phyloP scores from a whole-genome alignment of 1,140 invertebrate genomes.

The Triops longicaudatus region DNA sequence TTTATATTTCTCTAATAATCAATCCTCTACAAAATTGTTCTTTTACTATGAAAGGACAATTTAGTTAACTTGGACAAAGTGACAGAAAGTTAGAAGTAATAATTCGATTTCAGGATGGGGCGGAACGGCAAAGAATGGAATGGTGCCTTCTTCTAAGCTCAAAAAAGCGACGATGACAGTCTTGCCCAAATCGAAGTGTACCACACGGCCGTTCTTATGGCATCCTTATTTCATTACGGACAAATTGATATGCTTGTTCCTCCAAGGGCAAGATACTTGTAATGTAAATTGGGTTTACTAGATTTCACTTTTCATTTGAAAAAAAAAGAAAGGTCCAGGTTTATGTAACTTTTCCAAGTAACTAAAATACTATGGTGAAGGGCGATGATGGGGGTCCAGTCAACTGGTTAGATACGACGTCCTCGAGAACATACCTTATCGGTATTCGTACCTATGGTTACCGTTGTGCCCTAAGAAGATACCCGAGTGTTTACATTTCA shows the following conservation, averaged over 20 bases:
- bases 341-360: background rate
- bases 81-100: no score
- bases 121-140: background rate
- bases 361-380: background rate
- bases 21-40: no score
- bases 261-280: background rate
- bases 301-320: no score
- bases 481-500: background rate
- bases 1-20: no score
- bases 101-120: background rate
- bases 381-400: background rate
- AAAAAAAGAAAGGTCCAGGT: no score
- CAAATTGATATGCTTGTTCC: background rate
- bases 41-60: no score
- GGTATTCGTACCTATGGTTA: background rate
- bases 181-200: background rate
- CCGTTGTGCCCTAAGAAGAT: background rate
- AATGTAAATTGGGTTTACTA: background rate
- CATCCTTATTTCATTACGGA: background rate
- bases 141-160: background rate
- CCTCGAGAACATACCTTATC: background rate
- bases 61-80: no score
- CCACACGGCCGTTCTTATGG: background rate
- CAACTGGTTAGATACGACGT: background rate
- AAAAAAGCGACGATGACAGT: background rate